Evolutionary conservation across 1,140 invertebrate species (phyloP).

Genomic region (Drosophila guanche): DNA sequence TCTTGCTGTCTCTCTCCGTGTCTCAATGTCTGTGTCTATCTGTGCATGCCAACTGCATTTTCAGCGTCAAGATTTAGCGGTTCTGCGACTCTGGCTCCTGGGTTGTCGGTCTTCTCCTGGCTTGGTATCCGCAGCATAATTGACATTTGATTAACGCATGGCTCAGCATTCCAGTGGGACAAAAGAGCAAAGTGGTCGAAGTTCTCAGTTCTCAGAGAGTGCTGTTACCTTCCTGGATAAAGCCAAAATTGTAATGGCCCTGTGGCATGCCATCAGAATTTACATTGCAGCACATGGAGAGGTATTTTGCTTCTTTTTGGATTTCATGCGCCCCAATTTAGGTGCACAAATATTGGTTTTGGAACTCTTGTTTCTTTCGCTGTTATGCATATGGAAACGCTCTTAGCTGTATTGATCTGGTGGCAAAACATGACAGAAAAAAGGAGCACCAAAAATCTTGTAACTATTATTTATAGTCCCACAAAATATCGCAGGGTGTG

Average conservation of each 20-base stretch:
- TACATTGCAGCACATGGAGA: too few relatives aligned
- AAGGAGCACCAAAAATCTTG: conserved; percentile 19
- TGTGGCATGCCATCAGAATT: too few relatives aligned
- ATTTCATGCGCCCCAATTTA: background rate
- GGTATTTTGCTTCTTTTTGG: background rate
- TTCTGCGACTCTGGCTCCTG: conserved; percentile 1
- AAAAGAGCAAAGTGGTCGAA: conserved; percentile 47
- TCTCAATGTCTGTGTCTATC: conserved; percentile 7
- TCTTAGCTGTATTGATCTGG: conserved; percentile 45
- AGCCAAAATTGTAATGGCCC: too few relatives aligned
- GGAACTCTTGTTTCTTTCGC: background rate
- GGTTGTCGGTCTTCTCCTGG: conserved; percentile 8
- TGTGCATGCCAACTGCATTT: conserved; percentile 16
- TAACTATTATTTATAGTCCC: conserved; percentile 61
- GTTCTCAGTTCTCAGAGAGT: too few relatives aligned
- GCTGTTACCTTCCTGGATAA: too few relatives aligned
- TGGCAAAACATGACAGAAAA: conserved; percentile 29
- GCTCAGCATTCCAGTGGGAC: conserved; percentile 28
- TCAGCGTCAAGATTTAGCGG: conserved; percentile 41
- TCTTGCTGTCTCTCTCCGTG: too few relatives aligned
- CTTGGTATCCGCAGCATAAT: conserved; percentile 67
- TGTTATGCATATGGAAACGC: conserved; percentile 36
- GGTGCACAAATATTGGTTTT: conserved; percentile 7
- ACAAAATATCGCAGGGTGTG: conserved; percentile 32
- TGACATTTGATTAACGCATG: conserved; percentile 77